These are phyloP conservation scores for Arizona elegans DNA, from an alignment of 2,113 vertebrate species.

Conservation along the genomic window DNA sequence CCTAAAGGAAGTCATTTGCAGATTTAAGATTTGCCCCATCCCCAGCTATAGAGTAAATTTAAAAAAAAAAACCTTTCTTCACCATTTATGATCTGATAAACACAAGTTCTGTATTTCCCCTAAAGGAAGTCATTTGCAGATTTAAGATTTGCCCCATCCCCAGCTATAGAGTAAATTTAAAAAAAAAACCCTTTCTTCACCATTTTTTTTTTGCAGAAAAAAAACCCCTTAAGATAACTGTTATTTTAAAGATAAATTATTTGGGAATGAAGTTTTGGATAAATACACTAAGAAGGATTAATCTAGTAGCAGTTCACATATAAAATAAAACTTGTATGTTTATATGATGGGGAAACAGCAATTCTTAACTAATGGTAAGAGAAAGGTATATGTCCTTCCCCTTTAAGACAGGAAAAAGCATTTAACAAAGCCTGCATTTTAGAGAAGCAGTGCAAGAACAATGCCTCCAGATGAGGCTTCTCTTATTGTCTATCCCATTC, in stretches of 20 bases:
- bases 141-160: background rate
- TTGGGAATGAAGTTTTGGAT: background rate
- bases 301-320: background rate
- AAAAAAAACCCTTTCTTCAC: background rate
- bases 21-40: background rate
- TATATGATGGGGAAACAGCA: background rate
- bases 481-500: background rate
- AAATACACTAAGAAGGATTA: background rate
- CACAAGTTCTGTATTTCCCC: background rate
- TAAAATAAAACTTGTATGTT: background rate
- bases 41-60: background rate
- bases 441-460: background rate
- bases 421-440: background rate
- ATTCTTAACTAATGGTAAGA: background rate
- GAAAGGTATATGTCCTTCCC: background rate
- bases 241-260: background rate
- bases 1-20: background rate
- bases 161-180: background rate
- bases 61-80: background rate
- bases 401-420: background rate
- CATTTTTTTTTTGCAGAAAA: background rate
- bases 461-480: background rate
- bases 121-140: background rate
- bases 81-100: background rate
- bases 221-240: background rate